These are phyloP conservation scores for Trichopoda pennipes DNA, from an alignment of 2,888 invertebrate genomes.

Conservation along the genomic window DNA sequence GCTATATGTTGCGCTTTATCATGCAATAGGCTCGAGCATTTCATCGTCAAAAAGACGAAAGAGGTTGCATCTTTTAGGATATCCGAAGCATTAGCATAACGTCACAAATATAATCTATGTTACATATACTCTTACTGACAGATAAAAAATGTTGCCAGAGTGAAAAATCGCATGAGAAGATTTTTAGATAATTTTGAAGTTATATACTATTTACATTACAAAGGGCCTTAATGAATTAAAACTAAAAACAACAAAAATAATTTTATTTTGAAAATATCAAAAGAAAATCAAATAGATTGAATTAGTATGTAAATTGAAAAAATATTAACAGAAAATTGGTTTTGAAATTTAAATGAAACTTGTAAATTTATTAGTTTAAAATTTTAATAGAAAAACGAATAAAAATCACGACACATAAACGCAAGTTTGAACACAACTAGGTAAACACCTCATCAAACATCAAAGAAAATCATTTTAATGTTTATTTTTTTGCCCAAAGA, in stretches of 20 bases:
- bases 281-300: slow-evolving; percentile 72
- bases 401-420: slow-evolving; percentile 32
- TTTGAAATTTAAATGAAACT: neutral
- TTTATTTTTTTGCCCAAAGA: slow-evolving; percentile 9
- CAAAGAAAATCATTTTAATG: slow-evolving; percentile 74
- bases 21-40: too few relatives aligned
- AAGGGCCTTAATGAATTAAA: too few relatives aligned
- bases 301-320: slow-evolving; percentile 77
- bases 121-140: too few relatives aligned
- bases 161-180: too few relatives aligned
- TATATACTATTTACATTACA: too few relatives aligned
- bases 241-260: neutral
- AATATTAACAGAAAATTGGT: neutral
- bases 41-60: too few relatives aligned
- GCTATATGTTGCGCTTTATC: too few relatives aligned
- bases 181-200: too few relatives aligned
- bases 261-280: slow-evolving; percentile 9
- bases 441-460: slow-evolving; percentile 77
- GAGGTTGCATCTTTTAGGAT: too few relatives aligned
- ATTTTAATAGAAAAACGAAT: slow-evolving; percentile 3
- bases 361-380: slow-evolving; percentile 8
- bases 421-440: slow-evolving; percentile 73
- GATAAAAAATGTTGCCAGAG: too few relatives aligned
- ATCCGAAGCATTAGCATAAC: too few relatives aligned
- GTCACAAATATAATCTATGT: too few relatives aligned